Conservation (phyloP, 92 coral and sea anemone genomes). For the Porites rus region DNA sequence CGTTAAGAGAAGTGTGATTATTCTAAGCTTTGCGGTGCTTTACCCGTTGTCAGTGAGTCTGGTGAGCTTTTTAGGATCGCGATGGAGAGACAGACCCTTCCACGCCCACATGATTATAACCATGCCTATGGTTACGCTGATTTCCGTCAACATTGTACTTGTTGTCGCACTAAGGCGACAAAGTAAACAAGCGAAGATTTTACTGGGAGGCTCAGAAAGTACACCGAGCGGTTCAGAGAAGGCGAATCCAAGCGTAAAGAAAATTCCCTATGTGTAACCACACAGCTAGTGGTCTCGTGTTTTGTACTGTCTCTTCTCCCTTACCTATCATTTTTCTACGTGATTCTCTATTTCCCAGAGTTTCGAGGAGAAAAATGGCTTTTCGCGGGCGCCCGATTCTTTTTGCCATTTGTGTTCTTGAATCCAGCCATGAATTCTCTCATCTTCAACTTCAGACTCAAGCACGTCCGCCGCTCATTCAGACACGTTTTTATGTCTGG, state of each 20-base stretch:
- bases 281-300: conserved; percentile 2
- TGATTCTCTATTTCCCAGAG: neutral
- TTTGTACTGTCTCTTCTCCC: neutral
- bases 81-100: neutral
- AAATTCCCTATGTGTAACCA: neutral
- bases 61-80: neutral
- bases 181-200: neutral
- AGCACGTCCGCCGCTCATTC: conserved; percentile 8
- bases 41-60: neutral
- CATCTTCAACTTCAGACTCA: conserved; percentile 11
- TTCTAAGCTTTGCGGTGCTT: neutral
- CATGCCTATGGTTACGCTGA: neutral
- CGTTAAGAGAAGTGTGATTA: neutral
- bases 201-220: neutral
- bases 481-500: conserved; percentile 11
- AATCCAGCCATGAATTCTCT: neutral
- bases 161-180: neutral
- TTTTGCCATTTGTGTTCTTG: neutral
- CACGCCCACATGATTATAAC: neutral
- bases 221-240: neutral
- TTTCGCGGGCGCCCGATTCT: neutral
- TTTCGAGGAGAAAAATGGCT: neutral
- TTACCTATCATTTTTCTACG: neutral
- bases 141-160: neutral
- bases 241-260: neutral